phyloP scores from a whole-genome alignment of 2,113 vertebrate genomes.

The Mola mola region DNA sequence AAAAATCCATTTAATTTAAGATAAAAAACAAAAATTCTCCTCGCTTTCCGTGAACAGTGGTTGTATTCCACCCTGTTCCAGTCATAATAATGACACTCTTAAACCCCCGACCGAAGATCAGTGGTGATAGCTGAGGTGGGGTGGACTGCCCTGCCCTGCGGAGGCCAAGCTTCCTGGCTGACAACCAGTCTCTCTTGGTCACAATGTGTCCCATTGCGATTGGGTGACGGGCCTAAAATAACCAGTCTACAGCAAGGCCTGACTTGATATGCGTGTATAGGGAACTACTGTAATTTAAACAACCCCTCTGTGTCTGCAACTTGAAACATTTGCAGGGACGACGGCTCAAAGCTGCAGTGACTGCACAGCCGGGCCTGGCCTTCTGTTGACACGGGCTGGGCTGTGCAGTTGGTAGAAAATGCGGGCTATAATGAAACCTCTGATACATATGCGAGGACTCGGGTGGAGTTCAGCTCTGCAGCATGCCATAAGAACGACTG shows the following conservation, averaged over 20 bases:
- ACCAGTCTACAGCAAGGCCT: constrained; percentile 41
- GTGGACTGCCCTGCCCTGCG: constrained; percentile 29
- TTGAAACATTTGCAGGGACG: constrained; percentile 67
- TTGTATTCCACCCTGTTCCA: constrained; percentile 3
- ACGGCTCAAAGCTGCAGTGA: constrained; percentile 60
- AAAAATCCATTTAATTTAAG: neutral
- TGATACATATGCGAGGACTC: constrained; percentile 33
- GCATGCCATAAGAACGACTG: constrained; percentile 38
- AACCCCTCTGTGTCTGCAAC: constrained; percentile 59
- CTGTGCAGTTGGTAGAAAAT: constrained; percentile 38
- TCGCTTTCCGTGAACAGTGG: too few relatives aligned
- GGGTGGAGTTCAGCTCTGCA: constrained; percentile 30
- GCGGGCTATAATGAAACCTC: constrained; percentile 47
- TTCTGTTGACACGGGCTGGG: constrained; percentile 57
- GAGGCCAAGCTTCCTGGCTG: constrained; percentile 61
- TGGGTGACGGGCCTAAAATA: constrained; percentile 64
- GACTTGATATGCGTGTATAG: constrained; percentile 56
- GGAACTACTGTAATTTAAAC: constrained; percentile 76
- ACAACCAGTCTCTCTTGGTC: constrained; percentile 69
- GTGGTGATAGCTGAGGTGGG: constrained; percentile 36
- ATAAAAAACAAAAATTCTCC: neutral
- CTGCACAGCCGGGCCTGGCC: constrained; percentile 55
- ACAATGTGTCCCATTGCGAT: constrained; percentile 47
- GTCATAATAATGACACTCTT: constrained; percentile 33
- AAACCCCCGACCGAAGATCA: constrained; percentile 13